These are phyloP conservation scores for Psittacula derbiana DNA, from an alignment of 2,797 vertebrate species.

Conservation along the genomic window DNA sequence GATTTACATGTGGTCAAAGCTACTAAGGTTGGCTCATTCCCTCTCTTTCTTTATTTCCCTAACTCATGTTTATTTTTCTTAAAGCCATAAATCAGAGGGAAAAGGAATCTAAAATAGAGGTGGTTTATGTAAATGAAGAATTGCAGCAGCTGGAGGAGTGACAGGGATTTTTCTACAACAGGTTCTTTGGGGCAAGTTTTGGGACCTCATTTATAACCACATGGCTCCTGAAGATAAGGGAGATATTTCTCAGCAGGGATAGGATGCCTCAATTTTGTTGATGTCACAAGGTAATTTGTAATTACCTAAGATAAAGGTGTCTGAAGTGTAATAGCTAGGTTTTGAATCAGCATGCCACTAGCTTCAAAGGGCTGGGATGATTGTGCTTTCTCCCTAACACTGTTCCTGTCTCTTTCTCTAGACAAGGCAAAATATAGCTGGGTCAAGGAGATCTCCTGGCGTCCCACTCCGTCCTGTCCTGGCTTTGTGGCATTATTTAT, in stretches of 20 bases:
- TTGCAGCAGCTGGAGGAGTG: neutral
- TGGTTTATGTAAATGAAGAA: conserved; percentile 3
- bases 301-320: neutral
- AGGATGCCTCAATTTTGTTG: neutral
- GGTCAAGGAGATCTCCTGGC: neutral
- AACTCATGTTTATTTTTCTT: conserved; percentile 29
- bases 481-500: neutral
- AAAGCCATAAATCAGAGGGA: conserved; percentile 20
- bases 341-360: neutral
- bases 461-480: neutral
- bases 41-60: conserved; percentile 23
- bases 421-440: neutral
- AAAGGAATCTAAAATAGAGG: neutral
- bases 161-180: neutral
- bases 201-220: neutral
- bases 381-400: neutral
- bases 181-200: neutral
- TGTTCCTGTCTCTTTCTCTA: neutral
- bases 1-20: conserved; percentile 37
- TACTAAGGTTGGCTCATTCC: conserved; percentile 9
- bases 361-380: neutral
- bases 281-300: conserved; percentile 16
- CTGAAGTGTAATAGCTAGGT: neutral
- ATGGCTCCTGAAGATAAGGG: neutral
- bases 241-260: neutral